A percentile compares a stretch with the other conserved stretches of the same genome.
phyloP scores from a whole-genome alignment of 1,140 invertebrate species.

The Pseudomyrmex pallidus region DNA sequence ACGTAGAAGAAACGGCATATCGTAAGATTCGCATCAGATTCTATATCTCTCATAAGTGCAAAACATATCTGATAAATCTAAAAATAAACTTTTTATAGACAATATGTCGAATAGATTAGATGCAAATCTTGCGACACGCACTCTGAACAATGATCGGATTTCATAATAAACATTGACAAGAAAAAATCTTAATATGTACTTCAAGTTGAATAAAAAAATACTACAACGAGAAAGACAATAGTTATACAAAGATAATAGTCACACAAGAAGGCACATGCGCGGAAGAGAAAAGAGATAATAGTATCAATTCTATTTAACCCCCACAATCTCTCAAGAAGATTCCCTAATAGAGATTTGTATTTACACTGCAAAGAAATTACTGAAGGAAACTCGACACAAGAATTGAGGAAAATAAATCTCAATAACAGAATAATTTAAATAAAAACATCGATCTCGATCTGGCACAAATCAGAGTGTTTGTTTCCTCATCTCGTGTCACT shows the following conservation, averaged over 20 bases:
- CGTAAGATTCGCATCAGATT: slow-evolving; percentile 10
- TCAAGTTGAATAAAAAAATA: background rate
- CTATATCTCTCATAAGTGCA: background rate
- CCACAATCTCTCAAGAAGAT: slow-evolving; percentile 15
- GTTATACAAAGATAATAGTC: slow-evolving; percentile 16
- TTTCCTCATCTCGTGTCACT: slow-evolving; percentile 14
- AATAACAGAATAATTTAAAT: background rate
- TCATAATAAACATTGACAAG: slow-evolving; percentile 7
- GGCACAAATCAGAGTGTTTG: background rate
- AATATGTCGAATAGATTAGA: background rate
- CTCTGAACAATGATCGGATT: background rate
- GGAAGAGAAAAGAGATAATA: slow-evolving; percentile 7
- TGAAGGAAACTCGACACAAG: slow-evolving; percentile 13
- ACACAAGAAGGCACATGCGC: slow-evolving; percentile 28
- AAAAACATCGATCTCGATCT: background rate
- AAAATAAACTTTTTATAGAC: slow-evolving; percentile 1
- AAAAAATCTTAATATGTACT: background rate
- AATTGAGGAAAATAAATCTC: background rate
- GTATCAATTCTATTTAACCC: background rate
- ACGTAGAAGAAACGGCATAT: background rate
- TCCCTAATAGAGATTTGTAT: background rate
- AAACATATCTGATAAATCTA: background rate
- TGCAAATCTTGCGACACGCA: slow-evolving; percentile 9
- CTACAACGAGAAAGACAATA: background rate
- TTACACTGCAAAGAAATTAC: background rate